phyloP scores from a whole-genome alignment of 2,888 invertebrate species.

The Tuberolachnus salignus region DNA sequence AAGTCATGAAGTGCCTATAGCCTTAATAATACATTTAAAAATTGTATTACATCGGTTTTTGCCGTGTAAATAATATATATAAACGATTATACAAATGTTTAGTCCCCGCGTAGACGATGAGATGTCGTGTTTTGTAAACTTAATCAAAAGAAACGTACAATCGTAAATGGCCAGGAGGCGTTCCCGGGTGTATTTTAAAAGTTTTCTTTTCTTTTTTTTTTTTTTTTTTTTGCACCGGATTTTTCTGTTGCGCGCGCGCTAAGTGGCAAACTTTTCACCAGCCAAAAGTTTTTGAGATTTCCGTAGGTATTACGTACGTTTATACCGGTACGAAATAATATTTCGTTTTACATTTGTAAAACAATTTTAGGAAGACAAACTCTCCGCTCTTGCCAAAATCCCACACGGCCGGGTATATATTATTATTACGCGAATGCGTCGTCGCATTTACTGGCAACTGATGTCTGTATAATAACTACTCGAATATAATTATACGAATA shows the following conservation, averaged over 20 bases:
- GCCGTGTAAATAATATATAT: too few relatives aligned
- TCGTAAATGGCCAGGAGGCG: not conserved
- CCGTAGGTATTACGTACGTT: too few relatives aligned
- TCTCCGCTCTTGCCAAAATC: not conserved
- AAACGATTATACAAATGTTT: too few relatives aligned
- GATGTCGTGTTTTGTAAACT: not conserved
- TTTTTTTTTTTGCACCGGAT: not conserved
- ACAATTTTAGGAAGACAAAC: slow-evolving; percentile 15
- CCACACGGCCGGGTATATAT: not conserved
- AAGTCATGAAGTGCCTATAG: too few relatives aligned
- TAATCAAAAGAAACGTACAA: not conserved
- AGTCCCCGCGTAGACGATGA: too few relatives aligned
- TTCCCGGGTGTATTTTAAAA: slow-evolving; percentile 2
- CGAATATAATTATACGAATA: too few relatives aligned
- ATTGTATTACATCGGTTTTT: too few relatives aligned
- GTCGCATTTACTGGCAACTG: too few relatives aligned
- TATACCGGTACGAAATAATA: not conserved
- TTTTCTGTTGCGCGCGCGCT: not conserved
- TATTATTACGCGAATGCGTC: not conserved
- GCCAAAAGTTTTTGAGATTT: too few relatives aligned
- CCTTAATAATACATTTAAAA: too few relatives aligned
- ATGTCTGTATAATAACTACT: too few relatives aligned
- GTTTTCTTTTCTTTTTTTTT: not conserved
- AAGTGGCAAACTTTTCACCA: slow-evolving; percentile 31
- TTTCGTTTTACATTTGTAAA: slow-evolving; percentile 15